These are phyloP conservation scores for Lophotis ruficrista DNA, from an alignment of 2,113 vertebrate species.

Conservation along the genomic window DNA sequence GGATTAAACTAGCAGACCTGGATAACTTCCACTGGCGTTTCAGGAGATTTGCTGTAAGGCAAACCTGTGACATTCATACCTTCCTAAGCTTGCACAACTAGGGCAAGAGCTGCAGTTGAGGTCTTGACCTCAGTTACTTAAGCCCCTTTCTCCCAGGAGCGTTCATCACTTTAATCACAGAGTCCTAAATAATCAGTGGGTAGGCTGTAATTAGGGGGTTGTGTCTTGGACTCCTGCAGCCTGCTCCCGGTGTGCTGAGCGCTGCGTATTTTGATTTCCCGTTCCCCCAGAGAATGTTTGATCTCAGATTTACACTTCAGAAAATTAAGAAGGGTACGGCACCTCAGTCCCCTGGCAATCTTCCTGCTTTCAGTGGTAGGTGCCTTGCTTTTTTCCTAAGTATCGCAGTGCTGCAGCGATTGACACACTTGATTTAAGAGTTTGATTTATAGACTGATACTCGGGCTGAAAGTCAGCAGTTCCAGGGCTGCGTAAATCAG, in stretches of 20 bases:
- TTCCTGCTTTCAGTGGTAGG: slow-evolving; percentile 53
- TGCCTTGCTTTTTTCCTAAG: slow-evolving; percentile 20
- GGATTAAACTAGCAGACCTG: slow-evolving; percentile 36
- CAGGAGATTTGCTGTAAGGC: slow-evolving; percentile 42
- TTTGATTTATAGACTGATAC: slow-evolving; percentile 73
- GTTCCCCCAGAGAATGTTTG: slow-evolving; percentile 42
- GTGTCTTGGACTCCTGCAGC: slow-evolving; percentile 62
- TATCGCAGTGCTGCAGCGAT: background rate
- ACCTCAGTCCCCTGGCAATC: slow-evolving; percentile 48
- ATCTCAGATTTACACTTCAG: slow-evolving; percentile 64
- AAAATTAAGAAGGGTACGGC: slow-evolving; percentile 39
- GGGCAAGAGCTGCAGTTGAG: slow-evolving; percentile 43
- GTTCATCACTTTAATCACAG: slow-evolving; percentile 68
- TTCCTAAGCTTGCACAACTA: slow-evolving; percentile 26
- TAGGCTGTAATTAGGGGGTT: slow-evolving; percentile 73
- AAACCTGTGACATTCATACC: slow-evolving; percentile 65
- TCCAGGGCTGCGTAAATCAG: slow-evolving; percentile 66
- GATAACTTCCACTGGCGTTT: slow-evolving; percentile 48
- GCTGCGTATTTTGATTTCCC: slow-evolving; percentile 56
- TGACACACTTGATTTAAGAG: slow-evolving; percentile 66
- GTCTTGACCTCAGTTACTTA: slow-evolving; percentile 69
- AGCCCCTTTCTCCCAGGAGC: slow-evolving; percentile 67
- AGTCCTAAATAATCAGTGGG: slow-evolving; percentile 71
- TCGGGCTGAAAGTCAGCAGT: slow-evolving; percentile 66
- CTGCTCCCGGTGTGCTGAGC: slow-evolving; percentile 54